A percentile compares a stretch with the other conserved stretches of the same genome.
Conservation (phyloP, 2,888 invertebrate species). For the Platycheirus rosarum region DNA sequence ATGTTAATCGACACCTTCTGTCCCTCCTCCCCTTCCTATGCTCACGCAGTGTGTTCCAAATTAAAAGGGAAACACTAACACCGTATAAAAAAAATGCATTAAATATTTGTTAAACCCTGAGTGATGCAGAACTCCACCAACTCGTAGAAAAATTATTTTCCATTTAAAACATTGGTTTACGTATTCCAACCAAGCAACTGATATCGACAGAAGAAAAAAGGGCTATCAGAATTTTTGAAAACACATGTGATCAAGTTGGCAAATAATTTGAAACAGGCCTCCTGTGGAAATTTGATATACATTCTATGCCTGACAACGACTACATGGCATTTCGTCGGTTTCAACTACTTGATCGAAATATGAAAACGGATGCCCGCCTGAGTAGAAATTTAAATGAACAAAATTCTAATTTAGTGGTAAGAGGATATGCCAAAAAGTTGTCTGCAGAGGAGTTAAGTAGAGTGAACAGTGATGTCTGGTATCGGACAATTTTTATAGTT, state of each 20-base stretch:
- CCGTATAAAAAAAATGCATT: not conserved
- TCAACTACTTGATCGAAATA: constrained; percentile 22
- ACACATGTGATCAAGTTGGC: not conserved
- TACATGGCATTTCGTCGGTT: constrained; percentile 11
- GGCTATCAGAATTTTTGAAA: not conserved
- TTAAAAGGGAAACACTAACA: no score
- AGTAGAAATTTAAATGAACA: constrained; percentile 30
- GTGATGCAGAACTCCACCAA: constrained; percentile 12
- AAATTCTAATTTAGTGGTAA: constrained; percentile 43
- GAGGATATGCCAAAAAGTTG: constrained; percentile 51
- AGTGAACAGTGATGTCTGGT: not conserved
- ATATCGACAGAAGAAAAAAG: constrained; percentile 21
- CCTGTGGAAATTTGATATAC: constrained; percentile 23
- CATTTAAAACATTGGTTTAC: constrained; percentile 13
- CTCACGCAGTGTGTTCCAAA: no score
- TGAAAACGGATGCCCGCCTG: constrained; percentile 10
- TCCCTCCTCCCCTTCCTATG: no score
- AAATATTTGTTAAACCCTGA: not conserved
- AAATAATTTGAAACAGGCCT: constrained; percentile 13
- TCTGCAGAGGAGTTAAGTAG: not conserved
- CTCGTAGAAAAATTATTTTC: constrained; percentile 25
- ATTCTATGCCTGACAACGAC: constrained; percentile 4
- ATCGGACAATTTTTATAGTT: constrained; percentile 1
- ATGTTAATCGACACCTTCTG: no score
- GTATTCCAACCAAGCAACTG: constrained; percentile 20